Conservation (phyloP, 2,113 vertebrate species). For the Girardinichthys multiradiatus region DNA sequence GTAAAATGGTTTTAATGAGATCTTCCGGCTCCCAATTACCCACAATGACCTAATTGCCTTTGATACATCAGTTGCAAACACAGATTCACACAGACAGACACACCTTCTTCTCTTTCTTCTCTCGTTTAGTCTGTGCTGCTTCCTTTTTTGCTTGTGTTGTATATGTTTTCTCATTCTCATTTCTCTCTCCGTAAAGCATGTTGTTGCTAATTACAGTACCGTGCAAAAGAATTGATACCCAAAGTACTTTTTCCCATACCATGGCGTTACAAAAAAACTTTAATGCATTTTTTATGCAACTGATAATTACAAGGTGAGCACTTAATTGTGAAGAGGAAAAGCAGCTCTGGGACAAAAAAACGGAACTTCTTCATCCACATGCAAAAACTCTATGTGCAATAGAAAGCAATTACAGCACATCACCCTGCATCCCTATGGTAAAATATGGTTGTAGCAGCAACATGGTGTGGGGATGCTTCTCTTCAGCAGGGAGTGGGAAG, state of each 20-base stretch:
- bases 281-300: too few relatives aligned
- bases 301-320: too few relatives aligned
- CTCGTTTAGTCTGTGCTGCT: neutral
- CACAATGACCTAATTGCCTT: conserved; percentile 54
- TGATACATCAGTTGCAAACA: conserved; percentile 35
- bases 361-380: too few relatives aligned
- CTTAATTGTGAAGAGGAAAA: too few relatives aligned
- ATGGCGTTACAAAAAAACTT: neutral
- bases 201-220: neutral
- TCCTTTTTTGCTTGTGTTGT: neutral
- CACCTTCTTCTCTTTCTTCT: conserved; percentile 5
- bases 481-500: neutral
- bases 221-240: neutral
- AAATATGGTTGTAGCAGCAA: neutral
- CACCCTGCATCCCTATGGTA: neutral
- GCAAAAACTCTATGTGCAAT: neutral
- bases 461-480: neutral
- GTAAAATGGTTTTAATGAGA: conserved; percentile 50
- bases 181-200: neutral
- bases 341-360: too few relatives aligned
- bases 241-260: too few relatives aligned
- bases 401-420: neutral
- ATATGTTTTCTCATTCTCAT: neutral
- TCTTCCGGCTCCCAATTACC: conserved; percentile 40
- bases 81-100: conserved; percentile 1